Base-by-base conservation (phyloP, 2,797 vertebrate genomes). In the Antennarius maculatus region DNA sequence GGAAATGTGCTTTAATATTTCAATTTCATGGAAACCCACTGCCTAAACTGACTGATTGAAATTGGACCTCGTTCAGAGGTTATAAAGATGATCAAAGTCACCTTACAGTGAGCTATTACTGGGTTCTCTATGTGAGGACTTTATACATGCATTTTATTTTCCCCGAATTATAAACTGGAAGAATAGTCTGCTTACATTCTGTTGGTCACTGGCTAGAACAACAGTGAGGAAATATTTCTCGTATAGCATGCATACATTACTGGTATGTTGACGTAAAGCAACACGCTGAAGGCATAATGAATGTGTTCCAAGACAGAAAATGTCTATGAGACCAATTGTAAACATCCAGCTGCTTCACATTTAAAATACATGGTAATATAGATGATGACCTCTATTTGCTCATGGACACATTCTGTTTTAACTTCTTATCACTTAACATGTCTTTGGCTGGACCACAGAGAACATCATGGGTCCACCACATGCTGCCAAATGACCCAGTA, bases 1-100 rank as follows among this genome's bases (percentile, higher is more conserved):
- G 49, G 45, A 77, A 80, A 68, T 51, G 43, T 59, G 65, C 6
- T 5, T 63, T 54, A 55, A 60, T 71, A 77, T 77, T 74, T 79
- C 57, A 71, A 27, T 55, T 67, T 65, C 50, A 65, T 64, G 34
- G 54, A 54, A 58, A 66, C 45, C 16, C 45, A 45, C 62, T 61
- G 42, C 52, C 16, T 62, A 62, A 77, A 66, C 64, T 46, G 54
- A 12, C 43, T 56, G 13, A 54, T 43, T 71, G 52, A 48, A 60
- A 54, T 7, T 46, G 23, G 57, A 64, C 42, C 39, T 18, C 66
- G 31, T n/a, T 63, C 62, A 28, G 29, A 54, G 29, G 18, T 23
- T 49, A 11, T 15, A 10, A 12, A 13, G 49, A 11, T 34, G 12
- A 43, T 54, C 23, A 47, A 1, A 45, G 18, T 68, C 28, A 37